Percentiles rank a stretch among this genome's conserved stretches.
These are phyloP conservation scores for Lasioglossum calceatum DNA, from an alignment of 2,888 invertebrate genomes.

Conservation along the genomic window DNA sequence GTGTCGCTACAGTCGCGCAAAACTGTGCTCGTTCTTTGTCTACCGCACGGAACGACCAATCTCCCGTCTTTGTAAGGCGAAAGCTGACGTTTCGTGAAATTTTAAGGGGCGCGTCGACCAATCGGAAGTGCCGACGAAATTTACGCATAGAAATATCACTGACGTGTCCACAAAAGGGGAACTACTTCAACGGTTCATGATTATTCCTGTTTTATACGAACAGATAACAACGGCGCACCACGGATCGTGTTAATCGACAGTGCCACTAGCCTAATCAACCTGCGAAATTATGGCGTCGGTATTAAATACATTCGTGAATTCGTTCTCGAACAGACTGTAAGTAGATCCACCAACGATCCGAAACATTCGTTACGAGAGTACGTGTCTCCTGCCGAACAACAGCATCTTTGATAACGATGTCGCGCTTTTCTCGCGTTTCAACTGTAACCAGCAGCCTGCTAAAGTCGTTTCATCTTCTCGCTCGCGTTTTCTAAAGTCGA, in stretches of 20 bases:
- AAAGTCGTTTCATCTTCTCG: not conserved
- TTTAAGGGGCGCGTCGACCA: constrained; percentile 70
- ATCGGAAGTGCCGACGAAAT: constrained; percentile 70
- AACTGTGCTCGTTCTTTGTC: constrained; percentile 33
- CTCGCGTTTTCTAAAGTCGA: not conserved
- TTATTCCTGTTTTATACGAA: constrained; percentile 73
- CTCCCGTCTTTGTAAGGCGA: constrained; percentile 62
- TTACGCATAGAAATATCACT: constrained; percentile 80
- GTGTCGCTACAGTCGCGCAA: not conserved
- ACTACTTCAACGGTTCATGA: constrained; percentile 77
- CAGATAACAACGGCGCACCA: constrained; percentile 58
- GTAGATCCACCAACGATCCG: constrained; percentile 80
- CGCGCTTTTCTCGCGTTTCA: not conserved
- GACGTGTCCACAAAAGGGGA: constrained; percentile 81
- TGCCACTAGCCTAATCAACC: constrained; percentile 37
- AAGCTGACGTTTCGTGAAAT: constrained; percentile 73
- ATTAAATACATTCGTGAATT: constrained; percentile 88
- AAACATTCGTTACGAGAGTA: not conserved
- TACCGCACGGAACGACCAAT: not conserved
- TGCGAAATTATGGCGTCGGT: constrained; percentile 86
- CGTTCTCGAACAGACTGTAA: constrained; percentile 90
- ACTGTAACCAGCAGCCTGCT: not conserved
- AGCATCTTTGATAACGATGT: not conserved
- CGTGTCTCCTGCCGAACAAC: not conserved
- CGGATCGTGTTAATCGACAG: constrained; percentile 53